A percentile compares a stretch with the other conserved stretches of the same genome.
Conservation (phyloP, 2,797 vertebrate genomes). For the Anguilla anguilla region DNA sequence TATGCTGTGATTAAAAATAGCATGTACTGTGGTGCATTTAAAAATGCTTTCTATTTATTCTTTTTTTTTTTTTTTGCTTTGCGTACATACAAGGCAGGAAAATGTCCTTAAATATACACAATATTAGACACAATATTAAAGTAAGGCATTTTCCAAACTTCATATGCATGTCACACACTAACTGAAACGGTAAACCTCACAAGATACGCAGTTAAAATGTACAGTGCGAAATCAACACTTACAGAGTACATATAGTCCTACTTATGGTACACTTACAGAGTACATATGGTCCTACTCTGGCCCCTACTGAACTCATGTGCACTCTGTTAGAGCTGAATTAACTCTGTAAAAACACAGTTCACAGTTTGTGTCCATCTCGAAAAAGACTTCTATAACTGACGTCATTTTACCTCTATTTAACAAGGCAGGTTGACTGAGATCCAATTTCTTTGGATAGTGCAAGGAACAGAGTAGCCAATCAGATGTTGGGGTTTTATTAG, state of each 20-base stretch:
- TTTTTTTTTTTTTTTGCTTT: background rate
- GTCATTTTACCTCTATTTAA: background rate
- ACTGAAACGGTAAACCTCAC: background rate
- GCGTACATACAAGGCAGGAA: too few relatives aligned
- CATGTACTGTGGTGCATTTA: background rate
- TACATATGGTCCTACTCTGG: too few relatives aligned
- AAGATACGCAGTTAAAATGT: too few relatives aligned
- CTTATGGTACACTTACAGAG: too few relatives aligned
- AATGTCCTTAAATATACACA: too few relatives aligned
- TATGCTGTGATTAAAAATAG: background rate
- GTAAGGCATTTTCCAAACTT: background rate
- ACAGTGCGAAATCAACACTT: too few relatives aligned
- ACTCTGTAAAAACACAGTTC: too few relatives aligned
- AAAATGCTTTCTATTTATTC: background rate
- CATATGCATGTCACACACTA: background rate
- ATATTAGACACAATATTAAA: background rate
- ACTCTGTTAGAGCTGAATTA: too few relatives aligned
- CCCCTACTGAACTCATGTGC: too few relatives aligned
- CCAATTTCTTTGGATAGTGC: background rate
- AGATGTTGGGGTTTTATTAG: background rate
- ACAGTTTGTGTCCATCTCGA: background rate
- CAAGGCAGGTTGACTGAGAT: too few relatives aligned
- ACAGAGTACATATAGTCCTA: too few relatives aligned
- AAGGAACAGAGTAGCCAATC: background rate
- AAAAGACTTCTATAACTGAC: background rate